Evolutionary conservation across 1,140 invertebrate genomes (phyloP).

Genomic region (Bicyclus anynana): DNA sequence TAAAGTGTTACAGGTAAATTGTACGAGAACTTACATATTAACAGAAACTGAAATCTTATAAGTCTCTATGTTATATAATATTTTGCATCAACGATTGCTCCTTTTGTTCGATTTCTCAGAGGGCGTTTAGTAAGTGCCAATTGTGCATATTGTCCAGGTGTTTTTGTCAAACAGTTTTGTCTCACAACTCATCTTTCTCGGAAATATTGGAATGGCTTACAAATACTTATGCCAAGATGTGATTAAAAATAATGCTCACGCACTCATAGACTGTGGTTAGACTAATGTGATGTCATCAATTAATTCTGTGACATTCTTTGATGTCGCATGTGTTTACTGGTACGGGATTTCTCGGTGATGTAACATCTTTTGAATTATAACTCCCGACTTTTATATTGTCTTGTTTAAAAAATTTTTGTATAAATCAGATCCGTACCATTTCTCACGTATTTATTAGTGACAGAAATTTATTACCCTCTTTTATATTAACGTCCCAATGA

Average conservation of each 20-base stretch:
- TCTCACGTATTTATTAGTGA: conserved; percentile 1
- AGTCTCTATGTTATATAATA: neutral
- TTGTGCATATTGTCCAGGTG: neutral
- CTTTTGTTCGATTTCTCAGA: conserved; percentile 4
- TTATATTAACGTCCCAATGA: neutral
- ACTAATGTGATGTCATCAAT: conserved; percentile 49
- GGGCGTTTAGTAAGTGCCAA: neutral
- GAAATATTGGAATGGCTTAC: conserved; percentile 12
- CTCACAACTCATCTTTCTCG: conserved; percentile 2
- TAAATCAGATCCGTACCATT: conserved; percentile 6
- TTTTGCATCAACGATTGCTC: neutral
- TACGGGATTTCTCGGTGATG: conserved; percentile 6
- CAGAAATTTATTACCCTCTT: conserved; percentile 4
- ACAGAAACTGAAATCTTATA: conserved; percentile 10
- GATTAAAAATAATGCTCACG: conserved; percentile 8
- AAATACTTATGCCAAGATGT: neutral
- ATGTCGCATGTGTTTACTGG: conserved; percentile 29
- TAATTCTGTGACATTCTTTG: conserved; percentile 42
- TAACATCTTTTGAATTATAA: conserved; percentile 20
- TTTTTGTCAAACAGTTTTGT: neutral
- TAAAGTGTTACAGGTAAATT: neutral
- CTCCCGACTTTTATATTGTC: conserved; percentile 23
- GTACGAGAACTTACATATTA: conserved; percentile 6
- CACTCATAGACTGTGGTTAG: conserved; percentile 13
- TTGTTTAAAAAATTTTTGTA: conserved; percentile 1